phyloP scores from a whole-genome alignment of 2,113 vertebrate species.

The Ptychochromis oligacanthus region DNA sequence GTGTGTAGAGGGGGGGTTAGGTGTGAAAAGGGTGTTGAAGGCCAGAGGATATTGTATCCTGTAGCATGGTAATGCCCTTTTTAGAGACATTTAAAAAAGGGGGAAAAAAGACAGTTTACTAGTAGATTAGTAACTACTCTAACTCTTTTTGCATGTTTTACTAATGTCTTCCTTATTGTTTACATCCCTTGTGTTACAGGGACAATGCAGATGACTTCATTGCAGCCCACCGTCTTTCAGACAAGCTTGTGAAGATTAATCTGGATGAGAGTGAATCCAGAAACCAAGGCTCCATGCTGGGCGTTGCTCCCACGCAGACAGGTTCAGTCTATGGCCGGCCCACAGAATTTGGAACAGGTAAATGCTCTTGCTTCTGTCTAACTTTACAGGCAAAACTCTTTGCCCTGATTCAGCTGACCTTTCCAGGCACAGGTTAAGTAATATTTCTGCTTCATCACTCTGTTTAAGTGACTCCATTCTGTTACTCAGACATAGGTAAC shows the following conservation, averaged over 20 bases:
- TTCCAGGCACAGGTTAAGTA: not conserved
- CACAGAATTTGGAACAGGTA: slow-evolving; percentile 67
- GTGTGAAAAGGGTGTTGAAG: too few relatives aligned
- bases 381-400: not conserved
- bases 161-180: not conserved
- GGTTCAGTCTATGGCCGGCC: slow-evolving; percentile 6
- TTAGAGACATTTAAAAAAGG: too few relatives aligned
- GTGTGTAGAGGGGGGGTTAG: too few relatives aligned
- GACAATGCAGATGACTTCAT: slow-evolving; percentile 76
- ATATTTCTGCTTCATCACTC: not conserved
- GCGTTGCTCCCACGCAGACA: slow-evolving; percentile 18
- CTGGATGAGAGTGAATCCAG: slow-evolving; percentile 69
- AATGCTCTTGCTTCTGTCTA: not conserved
- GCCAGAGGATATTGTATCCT: too few relatives aligned
- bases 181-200: slow-evolving; percentile 61
- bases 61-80: too few relatives aligned
- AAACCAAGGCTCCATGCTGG: slow-evolving; percentile 12
- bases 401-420: not conserved
- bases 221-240: slow-evolving; percentile 74
- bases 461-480: not conserved
- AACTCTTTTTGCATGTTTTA: not conserved
- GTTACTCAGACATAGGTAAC: not conserved
- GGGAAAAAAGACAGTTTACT: too few relatives aligned
- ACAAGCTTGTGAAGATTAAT: slow-evolving; percentile 75
- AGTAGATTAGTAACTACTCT: too few relatives aligned